These are phyloP conservation scores for Falco berigora DNA, from an alignment of 2,797 vertebrate species.

Conservation along the genomic window DNA sequence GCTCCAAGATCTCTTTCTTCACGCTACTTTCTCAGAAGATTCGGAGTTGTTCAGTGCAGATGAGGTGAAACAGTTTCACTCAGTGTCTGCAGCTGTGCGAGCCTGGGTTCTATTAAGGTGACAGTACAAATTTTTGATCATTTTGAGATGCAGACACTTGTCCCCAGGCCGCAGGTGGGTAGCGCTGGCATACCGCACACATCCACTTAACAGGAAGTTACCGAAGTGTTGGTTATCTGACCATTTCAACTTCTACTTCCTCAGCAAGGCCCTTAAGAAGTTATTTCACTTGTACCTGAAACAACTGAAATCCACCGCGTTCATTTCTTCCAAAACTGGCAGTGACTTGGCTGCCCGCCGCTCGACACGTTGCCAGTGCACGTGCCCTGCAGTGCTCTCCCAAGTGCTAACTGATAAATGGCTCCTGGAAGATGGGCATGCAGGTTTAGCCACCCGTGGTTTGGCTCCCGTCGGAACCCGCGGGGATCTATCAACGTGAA, in stretches of 20 bases:
- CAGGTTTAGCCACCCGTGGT: neutral
- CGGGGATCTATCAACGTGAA: neutral
- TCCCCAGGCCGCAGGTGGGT: neutral
- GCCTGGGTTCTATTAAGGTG: neutral
- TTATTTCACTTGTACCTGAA: neutral
- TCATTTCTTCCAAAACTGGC: neutral
- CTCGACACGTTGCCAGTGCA: neutral
- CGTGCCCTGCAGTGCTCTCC: neutral
- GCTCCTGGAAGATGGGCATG: neutral
- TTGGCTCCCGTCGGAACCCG: neutral
- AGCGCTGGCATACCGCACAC: accelerated
- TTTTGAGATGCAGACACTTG: neutral
- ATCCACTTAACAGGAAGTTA: neutral
- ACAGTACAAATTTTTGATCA: neutral
- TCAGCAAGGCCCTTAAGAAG: neutral
- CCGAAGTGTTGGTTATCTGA: neutral
- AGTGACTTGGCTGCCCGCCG: neutral
- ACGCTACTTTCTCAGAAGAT: neutral
- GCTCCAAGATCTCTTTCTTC: neutral
- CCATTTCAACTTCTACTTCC: neutral
- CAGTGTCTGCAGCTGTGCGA: too few species aligned
- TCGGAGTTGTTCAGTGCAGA: neutral
- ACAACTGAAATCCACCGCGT: neutral
- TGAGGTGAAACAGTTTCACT: neutral
- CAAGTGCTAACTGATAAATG: neutral